Percentiles rank a stretch among this genome's conserved stretches.
These are phyloP conservation scores for Menidia menidia DNA, from an alignment of 2,797 vertebrate species.

Conservation along the genomic window DNA sequence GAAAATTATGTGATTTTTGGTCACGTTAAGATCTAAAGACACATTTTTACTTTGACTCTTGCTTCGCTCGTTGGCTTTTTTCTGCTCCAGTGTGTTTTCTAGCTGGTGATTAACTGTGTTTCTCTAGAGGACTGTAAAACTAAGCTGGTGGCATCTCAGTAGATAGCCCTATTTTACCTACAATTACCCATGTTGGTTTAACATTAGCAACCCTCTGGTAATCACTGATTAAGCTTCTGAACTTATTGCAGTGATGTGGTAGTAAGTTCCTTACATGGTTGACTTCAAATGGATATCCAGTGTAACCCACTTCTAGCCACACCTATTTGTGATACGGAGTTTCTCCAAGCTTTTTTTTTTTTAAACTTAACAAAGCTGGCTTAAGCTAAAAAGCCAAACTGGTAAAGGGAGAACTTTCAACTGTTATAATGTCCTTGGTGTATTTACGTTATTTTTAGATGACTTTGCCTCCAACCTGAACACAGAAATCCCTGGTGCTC, in stretches of 20 bases:
- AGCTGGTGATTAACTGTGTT: background rate
- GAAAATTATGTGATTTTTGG: too few relatives aligned
- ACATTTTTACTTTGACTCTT: too few relatives aligned
- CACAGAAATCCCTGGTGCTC: slow-evolving; percentile 61
- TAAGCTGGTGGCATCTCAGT: background rate
- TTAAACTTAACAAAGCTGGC: background rate
- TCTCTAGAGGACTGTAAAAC: slow-evolving; percentile 2
- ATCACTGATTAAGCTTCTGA: background rate
- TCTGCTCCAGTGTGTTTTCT: background rate
- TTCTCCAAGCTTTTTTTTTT: background rate
- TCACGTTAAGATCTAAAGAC: too few relatives aligned
- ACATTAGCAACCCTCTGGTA: background rate
- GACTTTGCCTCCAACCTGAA: slow-evolving; percentile 70
- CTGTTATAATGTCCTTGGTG: slow-evolving; percentile 61
- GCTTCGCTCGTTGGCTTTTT: background rate
- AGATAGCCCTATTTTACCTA: background rate
- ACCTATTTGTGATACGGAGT: background rate
- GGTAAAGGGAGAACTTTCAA: slow-evolving; percentile 9
- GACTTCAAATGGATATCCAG: too few relatives aligned
- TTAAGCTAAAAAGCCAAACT: background rate
- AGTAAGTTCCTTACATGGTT: too few relatives aligned
- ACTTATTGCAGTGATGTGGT: too few relatives aligned
- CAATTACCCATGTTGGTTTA: slow-evolving; percentile 2
- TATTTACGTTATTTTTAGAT: slow-evolving; percentile 73
- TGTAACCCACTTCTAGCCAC: background rate